Evolutionary conservation across 1,140 invertebrate genomes (phyloP).

Genomic region (Drosophila chauvacae): DNA sequence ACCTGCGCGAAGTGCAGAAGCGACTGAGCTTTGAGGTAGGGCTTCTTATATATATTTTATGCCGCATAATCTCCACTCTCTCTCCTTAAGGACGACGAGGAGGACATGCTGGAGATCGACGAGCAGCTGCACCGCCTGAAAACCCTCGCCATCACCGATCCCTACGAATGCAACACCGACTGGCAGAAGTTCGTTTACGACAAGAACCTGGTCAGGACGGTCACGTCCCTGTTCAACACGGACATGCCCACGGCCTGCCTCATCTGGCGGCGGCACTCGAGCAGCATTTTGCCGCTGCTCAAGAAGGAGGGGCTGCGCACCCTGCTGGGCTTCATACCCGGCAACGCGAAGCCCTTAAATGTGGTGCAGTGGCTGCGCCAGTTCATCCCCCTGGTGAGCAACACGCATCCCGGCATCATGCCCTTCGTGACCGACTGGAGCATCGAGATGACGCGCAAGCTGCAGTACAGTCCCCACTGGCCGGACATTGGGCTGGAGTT

Average conservation of each 20-base stretch:
- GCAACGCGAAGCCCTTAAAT: conserved; percentile 69
- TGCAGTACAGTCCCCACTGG: conserved; percentile 78
- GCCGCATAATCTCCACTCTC: not conserved
- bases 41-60: too few relatives aligned
- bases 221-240: conserved; percentile 68
- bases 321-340: conserved; percentile 69
- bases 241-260: conserved; percentile 77
- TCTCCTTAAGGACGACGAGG: conserved; percentile 57
- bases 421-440: conserved; percentile 78
- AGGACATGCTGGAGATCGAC: conserved; percentile 72
- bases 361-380: conserved; percentile 79
- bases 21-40: conserved; percentile 67
- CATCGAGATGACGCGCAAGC: conserved; percentile 73
- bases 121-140: conserved; percentile 79
- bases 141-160: conserved; percentile 80
- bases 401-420: conserved; percentile 78
- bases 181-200: conserved; percentile 84
- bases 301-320: conserved; percentile 57
- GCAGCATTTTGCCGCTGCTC: conserved; percentile 67
- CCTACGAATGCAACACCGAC: conserved; percentile 74
- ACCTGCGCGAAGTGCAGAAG: conserved; percentile 66
- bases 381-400: conserved; percentile 72
- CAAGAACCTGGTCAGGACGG: conserved; percentile 63
- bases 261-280: conserved; percentile 78
- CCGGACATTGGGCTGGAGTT: conserved; percentile 83